Evolutionary conservation across 1,140 invertebrate genomes (phyloP), one percentile per base, ranked within the genome.

Genomic region (Cyclargus thomasi): DNA sequence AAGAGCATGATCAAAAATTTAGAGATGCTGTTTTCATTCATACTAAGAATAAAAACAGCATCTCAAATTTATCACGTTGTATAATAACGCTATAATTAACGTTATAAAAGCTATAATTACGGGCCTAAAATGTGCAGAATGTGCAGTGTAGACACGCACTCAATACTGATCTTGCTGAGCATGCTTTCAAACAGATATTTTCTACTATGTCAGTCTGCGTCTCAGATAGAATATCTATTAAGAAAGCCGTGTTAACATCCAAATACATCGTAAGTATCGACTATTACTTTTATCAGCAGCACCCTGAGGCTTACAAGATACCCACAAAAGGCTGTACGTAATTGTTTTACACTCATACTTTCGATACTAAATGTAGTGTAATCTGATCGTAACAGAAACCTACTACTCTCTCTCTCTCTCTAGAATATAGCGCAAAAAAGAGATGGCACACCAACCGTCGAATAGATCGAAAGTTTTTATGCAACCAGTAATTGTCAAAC

Each of bases 331-430:
- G 55, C 18, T 20, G 7, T 17, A 20, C 55, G 18, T 59, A 59
- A 59, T 59, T 59, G 55, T 59, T 21, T 59, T 59, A 18, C 55
- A 59, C 55, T 6, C 18, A 11, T 20, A 20, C 55, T 47, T 47
- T 47, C 55, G 20, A 59, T 59, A 17, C 20, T 20, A 59, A 59
- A 59, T 59, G 53, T 18, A 55, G 18, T 59, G 18, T 6, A 59
- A 18, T 59, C 55, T 18, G 55, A 59, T 59, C 55, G 55, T 59
- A 59, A 59, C 55, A 59, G 55, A 59, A 59, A 59, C 55, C 55
- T 21, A 59, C 55, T 59, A 20, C 55, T 59, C 55, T 59, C 55
- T 59, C 55, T 21, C 1, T 59, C 55, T 4, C 29, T n/a, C n/a
- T 55, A 6, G 20, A 11, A 11, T 59, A 21, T 59, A 8, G 18